Percentiles rank a stretch among this genome's conserved stretches.
These are phyloP conservation scores for Lithophane semibrunnea DNA, from an alignment of 2,888 invertebrate species.

Conservation along the genomic window DNA sequence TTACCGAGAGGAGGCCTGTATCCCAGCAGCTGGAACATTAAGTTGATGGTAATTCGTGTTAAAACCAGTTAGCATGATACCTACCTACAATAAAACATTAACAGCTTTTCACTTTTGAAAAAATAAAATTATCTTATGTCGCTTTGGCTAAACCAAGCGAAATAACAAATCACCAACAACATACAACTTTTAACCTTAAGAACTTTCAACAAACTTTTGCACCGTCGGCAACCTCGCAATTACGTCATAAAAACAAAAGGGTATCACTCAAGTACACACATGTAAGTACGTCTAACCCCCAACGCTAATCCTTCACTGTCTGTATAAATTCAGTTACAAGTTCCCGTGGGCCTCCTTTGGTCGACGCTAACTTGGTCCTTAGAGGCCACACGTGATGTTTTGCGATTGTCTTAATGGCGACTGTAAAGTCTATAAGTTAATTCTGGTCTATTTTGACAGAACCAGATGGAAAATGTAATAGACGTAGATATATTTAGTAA, in stretches of 20 bases:
- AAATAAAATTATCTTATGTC: too few relatives aligned
- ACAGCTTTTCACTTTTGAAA: too few relatives aligned
- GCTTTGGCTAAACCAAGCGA: background rate
- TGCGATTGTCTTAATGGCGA: constrained; percentile 18
- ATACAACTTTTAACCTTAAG: constrained; percentile 12
- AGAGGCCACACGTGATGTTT: constrained; percentile 17
- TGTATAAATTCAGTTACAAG: constrained; percentile 50
- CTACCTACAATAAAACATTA: too few relatives aligned
- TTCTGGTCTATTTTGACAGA: constrained; percentile 1
- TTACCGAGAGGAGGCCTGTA: too few relatives aligned
- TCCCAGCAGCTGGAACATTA: too few relatives aligned
- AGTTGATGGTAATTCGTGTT: background rate
- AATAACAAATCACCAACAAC: constrained; percentile 14
- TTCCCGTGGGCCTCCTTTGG: constrained; percentile 39
- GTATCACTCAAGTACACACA: constrained; percentile 38
- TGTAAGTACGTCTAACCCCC: background rate
- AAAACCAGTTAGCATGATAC: background rate
- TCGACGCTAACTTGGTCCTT: constrained; percentile 29
- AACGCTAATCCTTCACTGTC: constrained; percentile 54
- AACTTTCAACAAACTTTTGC: constrained; percentile 23
- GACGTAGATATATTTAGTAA: too few relatives aligned
- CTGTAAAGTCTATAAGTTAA: constrained; percentile 2
- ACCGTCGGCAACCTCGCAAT: constrained; percentile 2
- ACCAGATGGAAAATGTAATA: background rate
- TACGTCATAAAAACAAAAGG: constrained; percentile 41